Base-by-base conservation (phyloP, 2,797 vertebrate species). In the Bradypodion pumilum region DNA sequence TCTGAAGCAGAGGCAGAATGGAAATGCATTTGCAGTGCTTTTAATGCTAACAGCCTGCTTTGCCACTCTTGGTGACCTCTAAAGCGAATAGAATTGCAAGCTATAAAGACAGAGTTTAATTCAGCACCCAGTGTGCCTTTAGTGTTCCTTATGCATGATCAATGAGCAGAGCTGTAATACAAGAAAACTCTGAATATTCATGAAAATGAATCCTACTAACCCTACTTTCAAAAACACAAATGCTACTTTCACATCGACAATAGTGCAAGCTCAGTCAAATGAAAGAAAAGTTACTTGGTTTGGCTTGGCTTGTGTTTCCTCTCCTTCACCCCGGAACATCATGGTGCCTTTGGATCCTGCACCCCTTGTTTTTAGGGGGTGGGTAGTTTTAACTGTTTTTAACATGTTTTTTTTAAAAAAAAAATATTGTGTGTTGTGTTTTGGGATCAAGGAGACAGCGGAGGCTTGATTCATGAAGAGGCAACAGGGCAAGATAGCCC, bases 161-260 rank as follows among this genome's bases (percentile, higher is more conserved):
- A 88, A 90, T 89, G 87, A 92, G 91, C 68, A 82, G 85, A 87
- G 80, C 82, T 0, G 1, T 77, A 89, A 91, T 78, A 88, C 79
- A 77, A 88, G 84, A 92, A n/a, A 90, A 83, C 78, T 89, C 84
- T 91, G 90, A 93, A 91, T 92, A 92, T 91, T 91, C 89, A 94
- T 86, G 83, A 85, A 40, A 88, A 35, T 85, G n/a, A 83, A 89
- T 87, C 86, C 86, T 76, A 87, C 87, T 91, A 94, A 92, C 90
- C 88, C 91, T 91, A 92, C 89, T 86, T 89, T 86, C 80, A 74
- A 91, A 94, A 92, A 83, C 85, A 90, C 90, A 91, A 42, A 92
- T 79, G 77, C 87, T 85, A 77, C 77, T 91, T 91, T 87, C 86
- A 72, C 87, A 87, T 88, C 90, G 85, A 93, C 66, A 70, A 75